Evolutionary conservation across 2,888 invertebrate species (phyloP).

Genomic region (Chalcosyrphus nemorum): DNA sequence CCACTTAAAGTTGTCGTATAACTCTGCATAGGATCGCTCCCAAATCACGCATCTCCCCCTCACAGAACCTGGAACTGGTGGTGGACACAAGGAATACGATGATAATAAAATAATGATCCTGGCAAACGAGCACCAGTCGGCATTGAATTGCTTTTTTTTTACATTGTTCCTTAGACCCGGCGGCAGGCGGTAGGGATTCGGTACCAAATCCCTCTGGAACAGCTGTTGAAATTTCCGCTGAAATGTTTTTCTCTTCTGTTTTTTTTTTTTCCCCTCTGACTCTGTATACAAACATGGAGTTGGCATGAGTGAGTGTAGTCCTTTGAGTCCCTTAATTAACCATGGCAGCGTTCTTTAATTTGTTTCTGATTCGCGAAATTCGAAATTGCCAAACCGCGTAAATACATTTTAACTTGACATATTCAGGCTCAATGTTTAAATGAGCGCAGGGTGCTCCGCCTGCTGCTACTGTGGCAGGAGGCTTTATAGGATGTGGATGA

Average conservation of each 20-base stretch:
- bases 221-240: constrained; percentile 23
- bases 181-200: background rate
- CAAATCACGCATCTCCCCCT: background rate
- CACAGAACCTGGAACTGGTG: background rate
- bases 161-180: background rate
- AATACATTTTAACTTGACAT: constrained; percentile 40
- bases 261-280: background rate
- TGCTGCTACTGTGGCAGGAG: background rate
- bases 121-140: constrained; percentile 10
- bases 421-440: constrained; percentile 23
- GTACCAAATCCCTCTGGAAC: background rate
- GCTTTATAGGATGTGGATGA: background rate
- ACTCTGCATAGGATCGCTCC: constrained; percentile 2
- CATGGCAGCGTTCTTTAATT: constrained; percentile 37
- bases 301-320: constrained; percentile 1
- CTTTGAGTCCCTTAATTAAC: constrained; percentile 45
- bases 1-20: constrained; percentile 35
- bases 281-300: background rate
- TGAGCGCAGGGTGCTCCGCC: background rate
- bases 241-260: background rate
- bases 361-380: constrained; percentile 41
- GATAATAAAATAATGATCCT: constrained; percentile 47
- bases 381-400: constrained; percentile 48
- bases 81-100: constrained; percentile 21
- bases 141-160: background rate